Conservation (phyloP, 2,113 vertebrate genomes). For the Mobula birostris region DNA sequence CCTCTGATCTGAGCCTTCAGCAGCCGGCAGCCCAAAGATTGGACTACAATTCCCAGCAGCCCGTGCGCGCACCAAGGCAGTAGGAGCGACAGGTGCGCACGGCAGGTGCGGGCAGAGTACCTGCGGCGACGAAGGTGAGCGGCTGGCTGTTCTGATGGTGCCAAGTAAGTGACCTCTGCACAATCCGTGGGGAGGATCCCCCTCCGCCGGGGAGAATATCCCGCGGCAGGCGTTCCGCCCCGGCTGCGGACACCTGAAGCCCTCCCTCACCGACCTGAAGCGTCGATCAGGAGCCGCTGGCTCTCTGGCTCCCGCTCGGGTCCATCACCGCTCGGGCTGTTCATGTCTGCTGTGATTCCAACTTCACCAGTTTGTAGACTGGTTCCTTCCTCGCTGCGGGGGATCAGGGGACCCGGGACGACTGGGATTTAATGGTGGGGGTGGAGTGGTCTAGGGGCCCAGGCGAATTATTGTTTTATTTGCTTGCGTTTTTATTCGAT, state of each 20-base stretch:
- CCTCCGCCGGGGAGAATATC: too few relatives aligned
- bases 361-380: too few relatives aligned
- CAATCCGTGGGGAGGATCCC: too few relatives aligned
- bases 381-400: too few relatives aligned
- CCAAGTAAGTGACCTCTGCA: neutral
- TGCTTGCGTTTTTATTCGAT: neutral
- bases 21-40: neutral
- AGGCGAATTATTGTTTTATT: neutral
- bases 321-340: too few relatives aligned
- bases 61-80: neutral
- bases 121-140: neutral
- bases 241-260: too few relatives aligned
- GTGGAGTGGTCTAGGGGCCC: too few relatives aligned
- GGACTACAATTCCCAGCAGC: neutral
- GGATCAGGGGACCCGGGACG: neutral
- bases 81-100: neutral
- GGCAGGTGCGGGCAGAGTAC: neutral
- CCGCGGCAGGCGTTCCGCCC: too few relatives aligned
- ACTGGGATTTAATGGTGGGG: neutral
- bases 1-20: neutral
- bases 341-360: too few relatives aligned
- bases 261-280: too few relatives aligned
- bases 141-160: neutral
- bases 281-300: too few relatives aligned
- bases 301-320: too few relatives aligned